Evolutionary conservation across 2,888 invertebrate genomes (phyloP), one percentile per base, ranked within the genome.

Genomic region (Chaitophorus viminalis): DNA sequence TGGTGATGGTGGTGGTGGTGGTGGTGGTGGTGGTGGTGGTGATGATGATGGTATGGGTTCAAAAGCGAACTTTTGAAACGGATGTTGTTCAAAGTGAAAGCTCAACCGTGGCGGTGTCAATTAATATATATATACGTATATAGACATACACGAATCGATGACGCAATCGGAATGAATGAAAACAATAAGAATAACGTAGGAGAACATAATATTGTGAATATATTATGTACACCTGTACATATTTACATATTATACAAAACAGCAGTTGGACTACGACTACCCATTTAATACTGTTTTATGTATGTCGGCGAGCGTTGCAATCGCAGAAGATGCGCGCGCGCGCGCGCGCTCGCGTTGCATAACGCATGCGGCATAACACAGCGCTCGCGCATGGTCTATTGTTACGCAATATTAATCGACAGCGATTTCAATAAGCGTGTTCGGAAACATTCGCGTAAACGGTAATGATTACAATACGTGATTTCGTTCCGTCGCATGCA

Each of bases 1-100:
- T n/a, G n/a, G n/a, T n/a, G n/a, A n/a, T n/a, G n/a, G n/a, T n/a
- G n/a, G n/a, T n/a, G n/a, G n/a, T n/a, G n/a, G n/a, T n/a, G n/a
- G n/a, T n/a, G n/a, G n/a, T n/a, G n/a, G n/a, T n/a, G n/a, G n/a
- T n/a, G n/a, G n/a, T n/a, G n/a, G n/a, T n/a, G n/a, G n/a, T n/a
- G n/a, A n/a, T n/a, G n/a, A n/a, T n/a, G n/a, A n/a, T n/a, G n/a
- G n/a, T n/a, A n/a, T n/a, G n/a, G n/a, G n/a, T n/a, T n/a, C n/a
- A n/a, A n/a, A n/a, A n/a, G n/a, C n/a, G 79, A 81, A 81, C 81
- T 81, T 81, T 81, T 33, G 17, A 11, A 33, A 82, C 72, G 72
- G 72, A 82, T 33, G 39, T 54, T n/a, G 33, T 82, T 52, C 72
- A 21, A 29, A n/a, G 82, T 82, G 82, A 82, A 82, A 82, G 82